These are phyloP conservation scores for Brachionus rotundiformis DNA, from an alignment of 1,140 invertebrate genomes.

Conservation along the genomic window DNA sequence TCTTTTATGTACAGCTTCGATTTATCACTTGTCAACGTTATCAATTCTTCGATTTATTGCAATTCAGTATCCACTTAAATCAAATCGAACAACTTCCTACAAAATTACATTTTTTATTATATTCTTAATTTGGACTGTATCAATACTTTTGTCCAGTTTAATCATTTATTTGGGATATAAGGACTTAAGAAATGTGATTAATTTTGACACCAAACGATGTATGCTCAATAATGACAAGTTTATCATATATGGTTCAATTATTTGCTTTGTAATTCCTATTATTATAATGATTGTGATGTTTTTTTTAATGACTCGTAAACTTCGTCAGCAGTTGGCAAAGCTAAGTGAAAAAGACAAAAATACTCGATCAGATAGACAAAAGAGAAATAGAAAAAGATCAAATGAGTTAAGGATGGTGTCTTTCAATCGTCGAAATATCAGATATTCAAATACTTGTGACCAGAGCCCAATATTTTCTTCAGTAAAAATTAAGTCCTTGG, in stretches of 20 bases:
- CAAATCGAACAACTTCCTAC: constrained; percentile 3
- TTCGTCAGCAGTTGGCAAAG: constrained; percentile 7
- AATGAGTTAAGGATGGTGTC: background rate
- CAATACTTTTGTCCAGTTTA: constrained; percentile 20
- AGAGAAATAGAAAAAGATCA: background rate
- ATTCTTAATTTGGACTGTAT: constrained; percentile 46
- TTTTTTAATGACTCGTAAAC: constrained; percentile 1
- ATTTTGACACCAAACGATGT: constrained; percentile 6
- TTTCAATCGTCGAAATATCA: background rate
- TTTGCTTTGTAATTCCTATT: constrained; percentile 43
- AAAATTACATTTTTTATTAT: constrained; percentile 33
- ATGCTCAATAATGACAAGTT: constrained; percentile 43
- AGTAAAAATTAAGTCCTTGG: background rate
- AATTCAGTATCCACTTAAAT: constrained; percentile 36
- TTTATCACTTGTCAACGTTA: constrained; percentile 41
- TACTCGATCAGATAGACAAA: background rate
- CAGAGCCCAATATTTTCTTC: background rate
- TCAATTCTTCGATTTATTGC: constrained; percentile 44
- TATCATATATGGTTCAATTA: constrained; percentile 50
- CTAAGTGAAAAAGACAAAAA: background rate
- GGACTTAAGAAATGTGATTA: constrained; percentile 24
- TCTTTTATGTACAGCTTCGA: constrained; percentile 38
- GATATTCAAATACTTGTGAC: background rate
- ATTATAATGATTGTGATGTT: constrained; percentile 46
- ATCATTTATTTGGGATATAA: constrained; percentile 27